These are phyloP conservation scores for Leuctra nigra DNA, from an alignment of 2,888 invertebrate species.

Conservation along the genomic window DNA sequence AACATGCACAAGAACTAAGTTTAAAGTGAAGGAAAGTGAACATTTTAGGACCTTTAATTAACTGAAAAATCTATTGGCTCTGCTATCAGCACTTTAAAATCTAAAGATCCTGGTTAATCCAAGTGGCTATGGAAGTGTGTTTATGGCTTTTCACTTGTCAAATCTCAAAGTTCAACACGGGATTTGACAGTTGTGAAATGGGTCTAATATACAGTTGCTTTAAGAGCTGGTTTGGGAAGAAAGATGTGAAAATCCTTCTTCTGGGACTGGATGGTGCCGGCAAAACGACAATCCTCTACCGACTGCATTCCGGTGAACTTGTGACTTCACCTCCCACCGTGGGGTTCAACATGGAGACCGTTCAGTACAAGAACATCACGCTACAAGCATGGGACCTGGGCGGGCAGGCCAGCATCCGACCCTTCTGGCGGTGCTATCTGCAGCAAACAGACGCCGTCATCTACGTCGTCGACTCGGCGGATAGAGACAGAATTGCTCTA, in stretches of 20 bases:
- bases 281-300: slow-evolving; percentile 96
- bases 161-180: no score
- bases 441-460: slow-evolving; percentile 14
- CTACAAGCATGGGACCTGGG: slow-evolving; percentile 18
- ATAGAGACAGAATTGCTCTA: background rate
- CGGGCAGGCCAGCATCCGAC: slow-evolving; percentile 12
- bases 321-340: slow-evolving; percentile 99
- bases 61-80: no score
- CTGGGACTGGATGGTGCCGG: slow-evolving; percentile 77
- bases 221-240: background rate
- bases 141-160: no score
- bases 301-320: slow-evolving; percentile 94
- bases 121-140: no score
- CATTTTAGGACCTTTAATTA: no score
- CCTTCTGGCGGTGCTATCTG: slow-evolving; percentile 11
- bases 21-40: no score
- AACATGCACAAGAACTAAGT: no score
- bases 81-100: no score
- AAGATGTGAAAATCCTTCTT: background rate
- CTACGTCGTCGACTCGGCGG: slow-evolving; percentile 15
- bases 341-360: slow-evolving; percentile 36
- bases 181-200: no score
- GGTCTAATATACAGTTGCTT: background rate
- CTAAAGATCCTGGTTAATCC: no score
- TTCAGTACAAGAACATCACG: slow-evolving; percentile 10